Base-by-base conservation (phyloP, 1,140 invertebrate genomes). In the Drosophila ambigua region DNA sequence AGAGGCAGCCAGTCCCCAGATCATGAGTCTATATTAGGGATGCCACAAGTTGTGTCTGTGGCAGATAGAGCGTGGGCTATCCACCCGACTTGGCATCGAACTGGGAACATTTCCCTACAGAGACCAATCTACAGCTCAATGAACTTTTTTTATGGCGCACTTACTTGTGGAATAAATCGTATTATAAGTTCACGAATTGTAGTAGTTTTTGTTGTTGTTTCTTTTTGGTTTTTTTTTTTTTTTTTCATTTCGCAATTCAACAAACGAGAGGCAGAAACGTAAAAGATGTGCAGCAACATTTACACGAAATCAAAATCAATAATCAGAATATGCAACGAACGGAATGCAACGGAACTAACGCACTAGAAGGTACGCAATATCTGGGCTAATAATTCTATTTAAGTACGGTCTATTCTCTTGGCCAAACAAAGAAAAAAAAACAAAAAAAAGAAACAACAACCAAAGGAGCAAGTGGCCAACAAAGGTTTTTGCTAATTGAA, bases 201-300 rank as follows among this genome's bases (percentile, higher is more conserved):
- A 2, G 28, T 24, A 24, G 28, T 28, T 31, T 50, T 7, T 13
- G 5, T 51, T 13, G 4, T 39, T 39, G 11, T 39, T 39, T 39
- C 4, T 35, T 35, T 51, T 51, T 50, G 9, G 4, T 35, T 35
- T 39, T 51, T 58, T 58, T 66, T 35, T 11, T 20, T 57, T 52
- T 50, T 11, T 20, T 57, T 52, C 44, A 49, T 53, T 74, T 74
- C 20, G 71, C 48, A 74, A 74, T 74, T 35, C 9, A 52, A 52
- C 69, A 55, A 55, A 11, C 3, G 11, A 39, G 66, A 75, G 72
- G 72, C 72, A 31, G 52, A 64, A 68, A 75, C 61, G 52, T 35
- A 75, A 75, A 75, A 65, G 49, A 75, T 74, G 72, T 75, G 72
- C 54, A 39, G 35, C 53, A 75, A 75, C 72, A 75, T 55, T 63